Evolutionary conservation across 2,888 invertebrate species (phyloP).

Genomic region (Opisthograptis luteolata): DNA sequence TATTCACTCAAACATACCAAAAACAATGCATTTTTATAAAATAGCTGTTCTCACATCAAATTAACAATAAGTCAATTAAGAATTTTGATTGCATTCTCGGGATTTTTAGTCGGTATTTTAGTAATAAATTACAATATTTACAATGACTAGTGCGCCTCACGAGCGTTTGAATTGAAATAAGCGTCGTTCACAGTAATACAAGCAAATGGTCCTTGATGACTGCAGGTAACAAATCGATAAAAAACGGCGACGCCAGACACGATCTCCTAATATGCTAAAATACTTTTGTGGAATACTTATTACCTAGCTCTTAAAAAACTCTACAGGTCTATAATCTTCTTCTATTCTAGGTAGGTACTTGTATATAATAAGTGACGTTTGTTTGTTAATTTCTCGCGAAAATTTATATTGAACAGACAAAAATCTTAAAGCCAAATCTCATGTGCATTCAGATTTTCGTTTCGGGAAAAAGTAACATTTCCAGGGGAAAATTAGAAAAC

Average conservation of each 20-base stretch:
- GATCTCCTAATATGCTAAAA: slow-evolving; percentile 21
- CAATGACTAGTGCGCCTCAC: slow-evolving; percentile 45
- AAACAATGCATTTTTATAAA: slow-evolving; percentile 18
- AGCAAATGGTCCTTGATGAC: slow-evolving; percentile 50
- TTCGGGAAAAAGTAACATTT: too few relatives aligned
- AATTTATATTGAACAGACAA: too few relatives aligned
- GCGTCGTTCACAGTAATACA: slow-evolving; percentile 40
- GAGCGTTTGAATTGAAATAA: slow-evolving; percentile 64
- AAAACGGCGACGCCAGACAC: slow-evolving; percentile 30
- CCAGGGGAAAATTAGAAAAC: too few relatives aligned
- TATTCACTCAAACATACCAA: slow-evolving; percentile 5
- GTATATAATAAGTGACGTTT: too few relatives aligned
- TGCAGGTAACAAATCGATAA: slow-evolving; percentile 32
- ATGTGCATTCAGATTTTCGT: too few relatives aligned
- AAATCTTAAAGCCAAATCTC: too few relatives aligned
- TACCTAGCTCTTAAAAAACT: too few relatives aligned
- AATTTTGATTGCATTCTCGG: slow-evolving; percentile 12
- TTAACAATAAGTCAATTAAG: slow-evolving; percentile 5
- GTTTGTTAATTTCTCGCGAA: too few relatives aligned
- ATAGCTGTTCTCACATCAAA: slow-evolving; percentile 19
- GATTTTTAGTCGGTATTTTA: slow-evolving; percentile 8
- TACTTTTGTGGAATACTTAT: too few relatives aligned
- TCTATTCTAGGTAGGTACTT: too few relatives aligned
- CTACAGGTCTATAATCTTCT: too few relatives aligned
- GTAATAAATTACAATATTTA: slow-evolving; percentile 8